Evolutionary conservation across 2,797 vertebrate genomes (phyloP), one percentile per base, ranked within the genome.

Genomic region (Kryptolebias ocellatus): DNA sequence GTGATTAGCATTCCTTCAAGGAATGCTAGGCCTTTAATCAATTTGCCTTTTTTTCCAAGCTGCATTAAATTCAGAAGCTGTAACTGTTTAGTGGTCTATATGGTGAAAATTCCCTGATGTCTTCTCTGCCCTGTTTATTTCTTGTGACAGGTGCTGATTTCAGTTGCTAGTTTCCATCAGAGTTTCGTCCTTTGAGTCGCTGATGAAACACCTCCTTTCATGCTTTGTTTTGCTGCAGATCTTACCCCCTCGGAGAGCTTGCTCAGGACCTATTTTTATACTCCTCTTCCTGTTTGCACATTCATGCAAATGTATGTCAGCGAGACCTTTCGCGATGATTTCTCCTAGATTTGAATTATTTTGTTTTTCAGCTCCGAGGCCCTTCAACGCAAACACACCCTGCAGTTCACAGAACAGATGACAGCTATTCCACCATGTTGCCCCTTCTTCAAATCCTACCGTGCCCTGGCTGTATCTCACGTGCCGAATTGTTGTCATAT

Each of bases 221-320:
- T 57, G 66, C 46, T 44, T 72, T 78, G 17, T 74, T 78, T 66
- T 46, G 47, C 5, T 24, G 55, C 27, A 60, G 12, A 74, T 75
- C 27, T 29, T 64, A 28, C 59, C 52, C 60, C 66, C 74, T 64
- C 49, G 45, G 68, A 73, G 66, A 75, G 52, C 51, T 24, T 50
- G 37, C 58, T 59, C 2, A 51, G 3, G 59, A n/a, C 57, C 64
- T 64, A 69, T 70, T 81, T 82, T 73, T 60, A 67, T 56, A 15
- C 18, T 64, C 44, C 42, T 15, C 20, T 54, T 20, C 39, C 47
- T 63, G 28, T 44, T 53, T 4, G 51, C 60, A 63, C 66, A 58
- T 42, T 45, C 61, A 83, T 88, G 76, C 64, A 79, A 80, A 82
- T 83, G 20, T 70, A 74, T 79, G 74, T 45, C 66, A 80, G 79